Evolutionary conservation across 2,113 vertebrate genomes (phyloP), one percentile per base, ranked within the genome.

Genomic region (Hucho hucho): DNA sequence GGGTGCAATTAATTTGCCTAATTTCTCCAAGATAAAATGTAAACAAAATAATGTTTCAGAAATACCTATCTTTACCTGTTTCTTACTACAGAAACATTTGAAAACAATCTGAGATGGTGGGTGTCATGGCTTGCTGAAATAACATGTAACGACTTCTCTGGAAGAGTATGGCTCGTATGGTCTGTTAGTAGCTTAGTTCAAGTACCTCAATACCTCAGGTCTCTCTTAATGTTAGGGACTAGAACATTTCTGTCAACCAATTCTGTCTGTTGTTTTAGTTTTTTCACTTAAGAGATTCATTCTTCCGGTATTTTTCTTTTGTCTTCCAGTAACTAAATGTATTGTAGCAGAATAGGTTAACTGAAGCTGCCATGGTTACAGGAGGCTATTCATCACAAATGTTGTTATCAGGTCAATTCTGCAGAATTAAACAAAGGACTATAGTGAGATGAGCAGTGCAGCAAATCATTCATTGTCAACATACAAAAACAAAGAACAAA

Each of bases 121-220:
- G 37, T 43, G 37, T 43, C 9, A 43, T 11, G 9, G 7, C 37
- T 43, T 43, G 37, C 37, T 43, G 37, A 43, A 43, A 11, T 43
- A 11, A 43, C 11, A 43, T 43, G 37, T 2, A 43, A 43, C 2
- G 9, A 43, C 37, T 43, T 24, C 14, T 65, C 64, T 2, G 4
- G n/a, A 14, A 76, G 18, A 63, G 59, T 1, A 1, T 67, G 78
- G 49, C 66, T 59, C 22, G 1, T 37, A 47, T 37, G 61, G 56
- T 76, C 70, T 66, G 25, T 25, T 26, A 22, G 37, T 64, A 73
- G 69, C 64, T 64, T 74, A 69, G 79, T 83, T 87, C 77, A 89
- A 81, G 83, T 84, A 73, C 81, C 73, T 78, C 70, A 73, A 75
- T 80, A 80, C 83, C 84, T 90, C 89, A 89, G 92, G 84, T 92